These are phyloP conservation scores for Dryocosmus kuriphilus DNA, from an alignment of 2,888 invertebrate species.

Conservation along the genomic window DNA sequence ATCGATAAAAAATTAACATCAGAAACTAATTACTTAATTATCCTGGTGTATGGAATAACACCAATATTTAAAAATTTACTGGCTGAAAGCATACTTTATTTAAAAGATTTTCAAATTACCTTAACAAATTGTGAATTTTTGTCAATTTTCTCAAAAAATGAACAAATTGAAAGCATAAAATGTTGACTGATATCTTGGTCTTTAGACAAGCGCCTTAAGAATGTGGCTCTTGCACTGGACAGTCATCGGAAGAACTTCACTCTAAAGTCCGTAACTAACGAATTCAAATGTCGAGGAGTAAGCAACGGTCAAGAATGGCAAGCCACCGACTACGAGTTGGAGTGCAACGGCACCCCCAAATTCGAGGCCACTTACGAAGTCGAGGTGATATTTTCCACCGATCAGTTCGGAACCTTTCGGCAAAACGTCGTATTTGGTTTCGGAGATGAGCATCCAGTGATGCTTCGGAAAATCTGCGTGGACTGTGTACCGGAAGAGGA, in stretches of 20 bases:
- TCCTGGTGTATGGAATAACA: too few relatives aligned
- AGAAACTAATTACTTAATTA: too few relatives aligned
- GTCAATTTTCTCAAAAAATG: not conserved
- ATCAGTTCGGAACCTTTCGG: slow-evolving; percentile 85
- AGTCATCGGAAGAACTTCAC: slow-evolving; percentile 64
- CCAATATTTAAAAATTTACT: too few relatives aligned
- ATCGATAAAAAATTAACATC: too few relatives aligned
- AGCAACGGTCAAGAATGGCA: slow-evolving; percentile 64
- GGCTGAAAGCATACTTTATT: too few relatives aligned
- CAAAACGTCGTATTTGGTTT: slow-evolving; percentile 89
- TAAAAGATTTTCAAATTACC: too few relatives aligned
- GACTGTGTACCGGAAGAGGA: slow-evolving; percentile 87
- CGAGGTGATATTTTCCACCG: slow-evolving; percentile 47
- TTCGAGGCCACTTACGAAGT: slow-evolving; percentile 50
- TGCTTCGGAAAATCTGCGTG: slow-evolving; percentile 85
- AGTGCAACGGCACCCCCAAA: slow-evolving; percentile 42
- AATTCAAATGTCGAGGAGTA: slow-evolving; percentile 52
- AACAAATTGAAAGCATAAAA: not conserved
- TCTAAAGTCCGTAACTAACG: slow-evolving; percentile 59
- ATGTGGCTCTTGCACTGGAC: slow-evolving; percentile 63
- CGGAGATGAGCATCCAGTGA: slow-evolving; percentile 81
- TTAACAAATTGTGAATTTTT: too few relatives aligned
- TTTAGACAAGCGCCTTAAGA: slow-evolving; percentile 62
- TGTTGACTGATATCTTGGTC: slow-evolving; percentile 13
- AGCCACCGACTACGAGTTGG: slow-evolving; percentile 41